phyloP scores from a whole-genome alignment of 2,797 vertebrate species.

The Macropus fuliginosus region DNA sequence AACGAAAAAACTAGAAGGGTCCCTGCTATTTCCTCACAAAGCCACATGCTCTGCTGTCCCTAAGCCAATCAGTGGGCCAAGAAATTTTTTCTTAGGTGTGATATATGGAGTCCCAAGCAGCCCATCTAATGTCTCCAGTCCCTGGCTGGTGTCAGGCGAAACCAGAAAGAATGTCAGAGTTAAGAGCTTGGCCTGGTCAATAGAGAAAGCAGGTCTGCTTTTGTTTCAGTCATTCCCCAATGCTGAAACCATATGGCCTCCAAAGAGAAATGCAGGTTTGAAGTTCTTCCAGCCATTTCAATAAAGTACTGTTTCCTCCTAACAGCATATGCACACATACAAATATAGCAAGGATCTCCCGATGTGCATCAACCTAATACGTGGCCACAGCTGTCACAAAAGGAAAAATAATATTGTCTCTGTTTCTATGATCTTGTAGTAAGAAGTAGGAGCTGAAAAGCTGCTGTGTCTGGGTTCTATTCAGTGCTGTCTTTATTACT shows the following conservation, averaged over 20 bases:
- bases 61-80: neutral
- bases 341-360: neutral
- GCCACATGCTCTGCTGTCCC: neutral
- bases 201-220: slow-evolving; percentile 21
- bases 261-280: neutral
- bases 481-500: neutral
- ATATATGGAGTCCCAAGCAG: neutral
- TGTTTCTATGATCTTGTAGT: neutral
- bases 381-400: neutral
- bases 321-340: rapidly evolving
- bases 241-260: neutral
- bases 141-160: neutral
- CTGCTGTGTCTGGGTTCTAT: neutral
- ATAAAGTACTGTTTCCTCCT: neutral
- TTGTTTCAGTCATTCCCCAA: neutral
- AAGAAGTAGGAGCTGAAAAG: neutral
- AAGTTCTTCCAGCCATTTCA: neutral
- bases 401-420: neutral
- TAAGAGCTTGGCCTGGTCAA: neutral
- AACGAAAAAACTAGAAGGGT: neutral
- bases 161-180: slow-evolving; percentile 9
- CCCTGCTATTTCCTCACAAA: neutral
- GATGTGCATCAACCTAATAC: rapidly evolving
- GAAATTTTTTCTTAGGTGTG: neutral
- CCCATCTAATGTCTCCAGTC: neutral